Base-by-base conservation (phyloP, 2,113 vertebrate genomes). In the Chrysemys picta region DNA sequence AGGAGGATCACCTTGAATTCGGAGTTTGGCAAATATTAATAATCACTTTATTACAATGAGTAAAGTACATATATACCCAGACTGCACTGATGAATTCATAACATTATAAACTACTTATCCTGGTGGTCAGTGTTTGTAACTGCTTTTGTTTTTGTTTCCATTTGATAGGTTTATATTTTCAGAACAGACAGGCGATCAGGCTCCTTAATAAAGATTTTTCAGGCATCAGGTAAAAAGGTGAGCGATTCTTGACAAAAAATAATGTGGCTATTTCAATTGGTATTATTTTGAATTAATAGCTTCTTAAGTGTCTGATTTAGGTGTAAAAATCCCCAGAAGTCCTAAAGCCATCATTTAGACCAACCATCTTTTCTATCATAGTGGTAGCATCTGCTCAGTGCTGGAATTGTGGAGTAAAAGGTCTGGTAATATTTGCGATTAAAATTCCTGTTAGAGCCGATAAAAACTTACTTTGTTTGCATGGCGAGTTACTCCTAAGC, bases 191-290 rank as follows among this genome's bases (percentile, higher is more conserved):
- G 98, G 80, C 95, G 86, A 85, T 98, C 98, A 52, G 97, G 97
- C 14, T 99, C 99, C 95, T 98, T 99, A 94, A 98, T 99, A 97
- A 99, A 98, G 98, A 99, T 98, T 97, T 99, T 99, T 98, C 98
- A 99, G 97, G 99, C 99, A 96, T 99, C 99, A 88, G 99, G 99
- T 96, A 99, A 99, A 99, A 99, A 99, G 99, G 99, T 99, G 97
- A 96, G 98, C 59, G 98, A 85, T 93, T 92, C 80, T 88, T 72
- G 59, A 19, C 69, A 10, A 45, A 2, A 1, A 86, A 1, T 92
- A 5, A 49, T 84, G 78, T 87, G 25, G 9, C 86, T 45, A 57
- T 86, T 54, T 57, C 0, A 2, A 29, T 38, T 38, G 89, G 9
- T 22, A 91, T 81, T 0, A 1, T 65, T 91, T 94, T 72, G 21